These are phyloP conservation scores for Otolemur garnettii DNA, from an alignment of 2,113 vertebrate genomes.

Conservation along the genomic window DNA sequence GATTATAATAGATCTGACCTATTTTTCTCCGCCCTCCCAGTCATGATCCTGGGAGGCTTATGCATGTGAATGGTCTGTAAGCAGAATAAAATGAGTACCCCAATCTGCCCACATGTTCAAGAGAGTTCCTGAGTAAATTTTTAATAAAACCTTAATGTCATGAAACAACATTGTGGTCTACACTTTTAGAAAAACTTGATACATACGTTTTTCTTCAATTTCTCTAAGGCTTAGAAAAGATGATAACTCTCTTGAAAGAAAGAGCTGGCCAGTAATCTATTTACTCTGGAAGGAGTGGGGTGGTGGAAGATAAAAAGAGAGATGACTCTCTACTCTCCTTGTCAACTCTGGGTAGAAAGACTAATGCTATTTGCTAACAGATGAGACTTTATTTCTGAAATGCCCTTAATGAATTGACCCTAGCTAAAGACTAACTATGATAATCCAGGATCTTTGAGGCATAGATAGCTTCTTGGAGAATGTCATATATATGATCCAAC, in stretches of 20 bases:
- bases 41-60: not conserved
- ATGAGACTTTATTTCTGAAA: slow-evolving; percentile 51
- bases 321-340: not conserved
- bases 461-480: slow-evolving; percentile 2
- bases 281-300: not conserved
- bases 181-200: slow-evolving; percentile 46
- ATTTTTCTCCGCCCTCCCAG: not conserved
- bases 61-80: not conserved
- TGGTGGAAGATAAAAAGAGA: slow-evolving; percentile 11
- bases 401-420: slow-evolving; percentile 32
- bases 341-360: slow-evolving; percentile 17
- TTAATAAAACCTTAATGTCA: not conserved
- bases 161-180: not conserved
- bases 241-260: slow-evolving; percentile 32
- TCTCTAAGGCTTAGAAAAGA: slow-evolving; percentile 31
- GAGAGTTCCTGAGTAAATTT: slow-evolving; percentile 48
- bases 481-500: not conserved
- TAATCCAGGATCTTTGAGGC: slow-evolving; percentile 15
- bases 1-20: slow-evolving; percentile 10
- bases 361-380: not conserved
- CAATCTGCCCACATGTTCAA: not conserved
- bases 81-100: slow-evolving; percentile 41
- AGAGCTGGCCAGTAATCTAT: not conserved
- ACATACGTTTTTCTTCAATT: not conserved
- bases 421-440: slow-evolving; percentile 40